Conservation (phyloP, 2,113 vertebrate species). For the Tyto alba region DNA sequence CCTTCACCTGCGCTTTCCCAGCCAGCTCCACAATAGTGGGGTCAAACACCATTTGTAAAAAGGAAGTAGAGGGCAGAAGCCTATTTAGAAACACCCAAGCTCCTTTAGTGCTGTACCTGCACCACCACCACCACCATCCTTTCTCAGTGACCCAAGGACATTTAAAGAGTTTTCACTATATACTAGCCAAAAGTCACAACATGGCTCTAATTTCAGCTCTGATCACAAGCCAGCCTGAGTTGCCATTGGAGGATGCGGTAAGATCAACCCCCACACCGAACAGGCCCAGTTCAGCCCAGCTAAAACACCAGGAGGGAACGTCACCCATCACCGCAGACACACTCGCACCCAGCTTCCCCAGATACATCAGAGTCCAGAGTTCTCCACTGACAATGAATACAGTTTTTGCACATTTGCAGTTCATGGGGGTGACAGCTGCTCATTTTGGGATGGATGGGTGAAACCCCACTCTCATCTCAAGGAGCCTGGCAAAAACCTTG, state of each 20-base stretch:
- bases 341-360: accelerated
- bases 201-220: background rate
- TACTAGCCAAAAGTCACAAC: background rate
- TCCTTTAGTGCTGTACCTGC: background rate
- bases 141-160: background rate
- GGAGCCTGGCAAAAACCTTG: background rate
- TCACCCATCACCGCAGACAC: background rate
- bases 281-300: background rate
- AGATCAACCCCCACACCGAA: background rate
- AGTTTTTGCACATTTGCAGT: background rate
- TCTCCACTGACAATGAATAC: background rate
- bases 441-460: background rate
- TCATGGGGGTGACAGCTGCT: background rate
- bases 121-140: background rate
- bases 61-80: background rate
- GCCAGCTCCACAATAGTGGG: background rate
- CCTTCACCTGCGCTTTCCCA: background rate
- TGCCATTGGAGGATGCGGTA: background rate
- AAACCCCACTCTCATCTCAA: background rate
- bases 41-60: background rate
- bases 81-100: background rate
- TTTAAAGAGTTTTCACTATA: background rate
- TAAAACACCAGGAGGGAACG: background rate
- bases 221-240: background rate
- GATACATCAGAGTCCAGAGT: accelerated